These are phyloP conservation scores for Drosophila paramelanica DNA, from an alignment of 2,888 invertebrate genomes.

Conservation along the genomic window DNA sequence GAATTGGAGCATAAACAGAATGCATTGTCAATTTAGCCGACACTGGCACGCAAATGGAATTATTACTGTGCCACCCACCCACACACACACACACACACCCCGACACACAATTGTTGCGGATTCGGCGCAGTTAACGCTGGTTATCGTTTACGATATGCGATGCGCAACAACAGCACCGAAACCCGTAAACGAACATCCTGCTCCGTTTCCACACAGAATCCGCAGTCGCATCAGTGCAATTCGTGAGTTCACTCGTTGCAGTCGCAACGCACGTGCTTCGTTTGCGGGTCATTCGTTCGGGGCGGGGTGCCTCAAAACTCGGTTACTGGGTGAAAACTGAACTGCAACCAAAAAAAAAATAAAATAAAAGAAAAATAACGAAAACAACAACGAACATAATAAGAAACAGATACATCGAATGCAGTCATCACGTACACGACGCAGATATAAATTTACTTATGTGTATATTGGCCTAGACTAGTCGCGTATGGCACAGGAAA, in stretches of 20 bases:
- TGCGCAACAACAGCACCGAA: constrained; percentile 38
- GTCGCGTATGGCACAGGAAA: constrained; percentile 28
- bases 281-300: constrained; percentile 36
- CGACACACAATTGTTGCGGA: constrained; percentile 40
- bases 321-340: constrained; percentile 82
- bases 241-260: constrained; percentile 71
- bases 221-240: constrained; percentile 76
- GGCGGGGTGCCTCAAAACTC: constrained; percentile 72
- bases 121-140: constrained; percentile 65
- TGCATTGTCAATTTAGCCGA: constrained; percentile 29
- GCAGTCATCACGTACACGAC: constrained; percentile 38
- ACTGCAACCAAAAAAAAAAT: constrained; percentile 42
- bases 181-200: constrained; percentile 55
- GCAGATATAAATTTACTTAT: constrained; percentile 13
- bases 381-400: constrained; percentile 22
- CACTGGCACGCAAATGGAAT: constrained; percentile 57
- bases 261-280: constrained; percentile 46
- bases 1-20: constrained; percentile 69
- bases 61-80: constrained; percentile 60
- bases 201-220: constrained; percentile 56
- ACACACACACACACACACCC: constrained; percentile 37
- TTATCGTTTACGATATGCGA: constrained; percentile 71
- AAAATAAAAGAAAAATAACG: constrained; percentile 28
- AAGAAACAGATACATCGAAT: constrained; percentile 22
- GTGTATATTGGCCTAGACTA: constrained; percentile 1